phyloP scores from a whole-genome alignment of 1,140 invertebrate genomes.

The Steinernema khuongi region DNA sequence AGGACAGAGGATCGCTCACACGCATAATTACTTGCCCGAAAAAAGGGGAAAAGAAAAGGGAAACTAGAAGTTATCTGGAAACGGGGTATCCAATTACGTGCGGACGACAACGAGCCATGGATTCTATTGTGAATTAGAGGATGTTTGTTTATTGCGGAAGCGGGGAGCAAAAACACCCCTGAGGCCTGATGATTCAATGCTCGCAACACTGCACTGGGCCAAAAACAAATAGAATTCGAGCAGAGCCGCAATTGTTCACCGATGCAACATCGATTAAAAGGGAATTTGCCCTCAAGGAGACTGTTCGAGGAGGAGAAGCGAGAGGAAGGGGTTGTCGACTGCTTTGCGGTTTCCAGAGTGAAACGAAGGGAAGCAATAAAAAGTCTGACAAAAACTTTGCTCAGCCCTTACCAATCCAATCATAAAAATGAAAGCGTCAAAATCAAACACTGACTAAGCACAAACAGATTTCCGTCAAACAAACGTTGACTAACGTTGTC shows the following conservation, averaged over 20 bases:
- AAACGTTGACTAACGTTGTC: neutral
- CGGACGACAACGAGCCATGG: neutral
- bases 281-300: neutral
- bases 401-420: neutral
- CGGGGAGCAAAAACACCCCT: slow-evolving; percentile 13
- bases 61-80: slow-evolving; percentile 11
- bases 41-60: slow-evolving; percentile 8
- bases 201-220: neutral
- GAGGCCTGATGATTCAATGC: slow-evolving; percentile 16
- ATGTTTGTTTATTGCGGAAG: slow-evolving; percentile 17
- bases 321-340: neutral
- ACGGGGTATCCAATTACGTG: neutral
- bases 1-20: neutral
- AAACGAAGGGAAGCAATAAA: neutral
- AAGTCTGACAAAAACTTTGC: neutral
- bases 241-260: neutral
- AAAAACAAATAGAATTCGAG: neutral
- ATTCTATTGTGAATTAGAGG: slow-evolving; percentile 12
- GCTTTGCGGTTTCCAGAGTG: neutral
- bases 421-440: neutral
- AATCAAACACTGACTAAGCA: slow-evolving; percentile 5
- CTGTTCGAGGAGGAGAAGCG: neutral
- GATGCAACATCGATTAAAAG: neutral
- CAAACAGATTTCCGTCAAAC: neutral
- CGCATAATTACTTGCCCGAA: neutral